Evolutionary conservation across 2,797 vertebrate species (phyloP).

Genomic region (Distichodus sexfasciatus): DNA sequence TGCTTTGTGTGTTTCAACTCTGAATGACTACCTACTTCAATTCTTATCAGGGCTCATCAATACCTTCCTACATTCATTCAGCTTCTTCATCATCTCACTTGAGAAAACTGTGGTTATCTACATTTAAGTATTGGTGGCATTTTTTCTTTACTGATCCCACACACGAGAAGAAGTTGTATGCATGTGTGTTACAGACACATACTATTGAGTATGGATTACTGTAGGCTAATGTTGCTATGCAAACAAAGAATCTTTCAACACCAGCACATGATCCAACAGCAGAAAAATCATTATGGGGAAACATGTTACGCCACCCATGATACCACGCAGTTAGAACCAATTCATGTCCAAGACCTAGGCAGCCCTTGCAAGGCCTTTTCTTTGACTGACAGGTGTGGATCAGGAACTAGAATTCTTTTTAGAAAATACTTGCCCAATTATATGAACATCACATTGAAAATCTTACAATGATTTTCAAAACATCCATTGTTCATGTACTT

Average conservation of each 20-base stretch:
- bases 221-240: no score
- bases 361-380: neutral
- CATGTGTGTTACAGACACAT: neutral
- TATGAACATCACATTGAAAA: neutral
- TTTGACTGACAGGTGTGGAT: constrained; percentile 2
- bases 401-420: neutral
- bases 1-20: neutral
- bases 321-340: neutral
- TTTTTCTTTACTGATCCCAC: neutral
- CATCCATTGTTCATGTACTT: neutral
- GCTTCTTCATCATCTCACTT: constrained; percentile 7
- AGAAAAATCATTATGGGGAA: no score
- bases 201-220: no score
- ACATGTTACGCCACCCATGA: neutral
- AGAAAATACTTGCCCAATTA: neutral
- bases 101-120: neutral
- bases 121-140: neutral
- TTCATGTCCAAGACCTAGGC: neutral
- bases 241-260: no score
- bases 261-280: no score
- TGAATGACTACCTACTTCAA: neutral
- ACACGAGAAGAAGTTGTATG: neutral
- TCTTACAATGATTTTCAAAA: neutral
- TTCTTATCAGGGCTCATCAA: constrained; percentile 17
- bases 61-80: constrained; percentile 6